A percentile compares a stretch with the other conserved stretches of the same genome.
phyloP scores from a whole-genome alignment of 2,888 invertebrate genomes.

The Uropetala carovei region DNA sequence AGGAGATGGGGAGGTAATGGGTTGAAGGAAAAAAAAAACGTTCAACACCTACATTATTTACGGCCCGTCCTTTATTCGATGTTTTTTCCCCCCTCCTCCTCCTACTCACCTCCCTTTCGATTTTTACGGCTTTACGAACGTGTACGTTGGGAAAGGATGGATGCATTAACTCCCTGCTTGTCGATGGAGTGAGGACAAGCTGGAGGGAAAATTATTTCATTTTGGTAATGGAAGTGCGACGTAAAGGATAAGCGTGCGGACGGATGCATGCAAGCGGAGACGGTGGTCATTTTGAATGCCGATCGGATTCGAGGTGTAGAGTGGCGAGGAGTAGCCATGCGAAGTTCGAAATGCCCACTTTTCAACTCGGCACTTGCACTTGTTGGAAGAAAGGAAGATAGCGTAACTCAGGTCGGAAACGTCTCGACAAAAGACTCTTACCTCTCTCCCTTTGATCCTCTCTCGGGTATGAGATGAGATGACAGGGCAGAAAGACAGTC shows the following conservation, averaged over 20 bases:
- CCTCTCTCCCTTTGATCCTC: not conserved
- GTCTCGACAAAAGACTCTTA: not conserved
- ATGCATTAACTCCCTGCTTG: no score
- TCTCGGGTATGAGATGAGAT: not conserved
- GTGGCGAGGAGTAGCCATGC: no score
- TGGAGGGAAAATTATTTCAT: not conserved
- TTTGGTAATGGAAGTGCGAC: not conserved
- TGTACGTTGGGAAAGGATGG: no score
- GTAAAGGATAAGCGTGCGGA: no score
- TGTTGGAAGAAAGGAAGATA: no score
- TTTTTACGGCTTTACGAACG: no score
- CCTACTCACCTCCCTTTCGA: not conserved
- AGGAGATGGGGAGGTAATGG: no score
- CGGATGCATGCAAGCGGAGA: no score
- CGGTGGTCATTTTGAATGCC: no score
- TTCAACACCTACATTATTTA: conserved; percentile 19
- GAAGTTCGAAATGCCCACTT: no score
- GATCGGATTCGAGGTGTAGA: no score
- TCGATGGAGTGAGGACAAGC: not conserved
- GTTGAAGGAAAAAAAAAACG: not conserved
- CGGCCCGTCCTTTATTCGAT: not conserved
- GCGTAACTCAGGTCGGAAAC: not conserved
- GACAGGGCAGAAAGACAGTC: not conserved
- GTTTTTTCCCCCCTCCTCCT: not conserved
- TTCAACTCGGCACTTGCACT: no score